Evolutionary conservation across 2,888 invertebrate species (phyloP).

Genomic region (Pristionchus exspectatus): DNA sequence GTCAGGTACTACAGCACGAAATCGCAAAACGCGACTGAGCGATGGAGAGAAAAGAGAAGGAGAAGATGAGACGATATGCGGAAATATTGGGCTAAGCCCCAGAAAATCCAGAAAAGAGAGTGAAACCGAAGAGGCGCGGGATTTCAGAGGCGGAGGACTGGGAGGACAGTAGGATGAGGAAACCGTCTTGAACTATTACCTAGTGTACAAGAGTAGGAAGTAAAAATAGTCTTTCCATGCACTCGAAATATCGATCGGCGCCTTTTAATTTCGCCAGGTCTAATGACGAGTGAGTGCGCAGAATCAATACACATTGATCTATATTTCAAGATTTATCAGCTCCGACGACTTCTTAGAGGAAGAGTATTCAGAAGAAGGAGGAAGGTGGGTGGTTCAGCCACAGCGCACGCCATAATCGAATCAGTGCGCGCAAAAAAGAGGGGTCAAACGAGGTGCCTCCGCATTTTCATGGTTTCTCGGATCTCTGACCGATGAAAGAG

Average conservation of each 20-base stretch:
- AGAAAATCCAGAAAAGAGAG: background rate
- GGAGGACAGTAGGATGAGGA: background rate
- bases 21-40: background rate
- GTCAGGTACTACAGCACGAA: background rate
- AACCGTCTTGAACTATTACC: too few species aligned
- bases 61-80: background rate
- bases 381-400: background rate
- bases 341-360: background rate
- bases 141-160: background rate
- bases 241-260: too few species aligned
- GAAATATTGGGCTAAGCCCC: constrained; percentile 11
- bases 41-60: background rate
- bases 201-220: too few species aligned
- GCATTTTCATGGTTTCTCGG: background rate
- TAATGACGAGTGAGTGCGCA: too few species aligned
- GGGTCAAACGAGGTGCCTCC: background rate
- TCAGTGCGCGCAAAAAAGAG: background rate
- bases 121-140: constrained; percentile 30
- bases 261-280: too few species aligned
- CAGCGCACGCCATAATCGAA: background rate
- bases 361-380: background rate
- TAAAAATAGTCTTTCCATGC: too few species aligned
- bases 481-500: background rate
- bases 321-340: too few species aligned
- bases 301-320: too few species aligned